Conservation (phyloP, 2,888 invertebrate species). For the Axea sp. region DNA sequence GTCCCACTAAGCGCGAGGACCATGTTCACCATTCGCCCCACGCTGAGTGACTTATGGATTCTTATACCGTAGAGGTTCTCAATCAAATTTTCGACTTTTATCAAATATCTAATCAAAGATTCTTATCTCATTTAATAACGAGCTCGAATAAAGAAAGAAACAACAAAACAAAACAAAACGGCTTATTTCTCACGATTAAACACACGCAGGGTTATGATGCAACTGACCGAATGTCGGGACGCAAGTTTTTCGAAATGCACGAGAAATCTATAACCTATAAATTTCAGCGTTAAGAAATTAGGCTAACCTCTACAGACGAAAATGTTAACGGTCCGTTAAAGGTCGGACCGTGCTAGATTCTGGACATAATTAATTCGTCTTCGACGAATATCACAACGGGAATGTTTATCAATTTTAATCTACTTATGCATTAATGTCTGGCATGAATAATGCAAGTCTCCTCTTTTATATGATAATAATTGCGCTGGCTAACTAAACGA, state of each 20-base stretch:
- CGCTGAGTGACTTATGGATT: constrained; percentile 78
- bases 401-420: constrained; percentile 44
- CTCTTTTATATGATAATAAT: constrained; percentile 57
- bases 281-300: no score
- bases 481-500: constrained; percentile 36
- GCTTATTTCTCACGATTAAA: neutral
- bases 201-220: no score
- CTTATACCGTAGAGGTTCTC: constrained; percentile 75
- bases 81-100: constrained; percentile 42
- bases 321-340: no score
- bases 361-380: constrained; percentile 10
- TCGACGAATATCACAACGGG: constrained; percentile 22
- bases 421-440: constrained; percentile 48
- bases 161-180: no score
- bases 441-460: constrained; percentile 46
- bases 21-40: constrained; percentile 74
- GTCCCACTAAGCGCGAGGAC: constrained; percentile 66
- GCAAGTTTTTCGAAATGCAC: no score
- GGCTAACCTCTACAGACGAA: no score
- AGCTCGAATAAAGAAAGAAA: neutral
- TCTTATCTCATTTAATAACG: constrained; percentile 17
- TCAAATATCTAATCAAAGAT: no score
- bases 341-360: no score
- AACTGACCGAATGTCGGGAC: no score
- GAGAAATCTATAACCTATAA: no score